Conservation (phyloP, 1,140 invertebrate genomes). For the Laupala kohalensis region DNA sequence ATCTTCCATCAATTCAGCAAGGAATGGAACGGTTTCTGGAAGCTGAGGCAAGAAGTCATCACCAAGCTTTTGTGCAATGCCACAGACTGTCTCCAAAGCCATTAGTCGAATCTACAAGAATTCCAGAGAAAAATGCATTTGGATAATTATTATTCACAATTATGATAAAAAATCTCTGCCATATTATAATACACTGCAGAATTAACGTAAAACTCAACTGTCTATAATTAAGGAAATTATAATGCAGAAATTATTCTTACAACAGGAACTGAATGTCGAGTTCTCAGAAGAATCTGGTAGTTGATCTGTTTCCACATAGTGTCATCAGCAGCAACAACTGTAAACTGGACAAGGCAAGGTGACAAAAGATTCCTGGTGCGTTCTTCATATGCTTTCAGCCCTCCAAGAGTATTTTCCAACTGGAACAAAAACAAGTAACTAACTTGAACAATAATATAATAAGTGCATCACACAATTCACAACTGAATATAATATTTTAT, state of each 20-base stretch:
- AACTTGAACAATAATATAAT: no score
- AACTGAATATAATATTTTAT: no score
- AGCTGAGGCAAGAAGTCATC: slow-evolving; percentile 67
- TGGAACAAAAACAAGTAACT: slow-evolving; percentile 22
- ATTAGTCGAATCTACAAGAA: slow-evolving; percentile 29
- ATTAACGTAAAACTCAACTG: no score
- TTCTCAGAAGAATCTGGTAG: slow-evolving; percentile 79
- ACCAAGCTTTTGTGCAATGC: slow-evolving; percentile 60
- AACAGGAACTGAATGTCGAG: slow-evolving; percentile 51
- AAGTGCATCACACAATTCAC: no score
- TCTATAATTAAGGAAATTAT: not conserved
- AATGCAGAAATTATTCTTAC: slow-evolving; percentile 21
- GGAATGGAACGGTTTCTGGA: slow-evolving; percentile 70
- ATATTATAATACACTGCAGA: no score
- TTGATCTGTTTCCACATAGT: slow-evolving; percentile 77
- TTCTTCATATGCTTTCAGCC: slow-evolving; percentile 40
- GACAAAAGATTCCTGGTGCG: slow-evolving; percentile 49
- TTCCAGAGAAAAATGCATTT: not conserved
- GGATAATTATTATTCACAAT: not conserved
- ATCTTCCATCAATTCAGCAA: slow-evolving; percentile 72
- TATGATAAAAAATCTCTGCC: no score
- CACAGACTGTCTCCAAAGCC: slow-evolving; percentile 47
- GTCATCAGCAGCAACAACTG: slow-evolving; percentile 68
- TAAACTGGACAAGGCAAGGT: slow-evolving; percentile 68
- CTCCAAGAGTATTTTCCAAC: slow-evolving; percentile 63